phyloP scores from a whole-genome alignment of 2,888 invertebrate genomes.

The Xestia sexstrigata region DNA sequence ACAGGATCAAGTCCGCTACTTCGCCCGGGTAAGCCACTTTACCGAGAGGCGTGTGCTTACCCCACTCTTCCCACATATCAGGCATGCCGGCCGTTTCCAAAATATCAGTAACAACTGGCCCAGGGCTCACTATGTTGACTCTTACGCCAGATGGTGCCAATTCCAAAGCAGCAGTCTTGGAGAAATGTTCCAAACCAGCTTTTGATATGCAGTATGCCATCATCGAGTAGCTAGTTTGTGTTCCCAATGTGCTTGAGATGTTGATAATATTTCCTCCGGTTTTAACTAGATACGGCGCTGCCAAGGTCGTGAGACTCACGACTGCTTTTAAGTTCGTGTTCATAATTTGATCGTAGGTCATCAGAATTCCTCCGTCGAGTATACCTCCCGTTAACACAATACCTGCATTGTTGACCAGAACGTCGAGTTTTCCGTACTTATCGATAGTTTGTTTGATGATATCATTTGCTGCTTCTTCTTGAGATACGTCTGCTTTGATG shows the following conservation, averaged over 20 bases:
- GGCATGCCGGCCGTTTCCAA: conserved; percentile 41
- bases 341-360: conserved; percentile 61
- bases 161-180: conserved; percentile 92
- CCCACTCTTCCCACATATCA: conserved; percentile 29
- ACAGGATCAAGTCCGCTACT: conserved; percentile 44
- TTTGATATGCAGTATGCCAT: conserved; percentile 45
- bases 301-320: conserved; percentile 55
- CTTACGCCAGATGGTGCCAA: conserved; percentile 90
- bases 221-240: neutral
- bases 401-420: conserved; percentile 69
- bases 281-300: conserved; percentile 58
- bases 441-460: conserved; percentile 66
- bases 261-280: conserved; percentile 70
- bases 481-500: conserved; percentile 61
- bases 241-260: conserved; percentile 39
- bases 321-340: conserved; percentile 61
- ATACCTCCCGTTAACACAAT: conserved; percentile 30
- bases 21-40: conserved; percentile 39
- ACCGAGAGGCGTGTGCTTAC: neutral
- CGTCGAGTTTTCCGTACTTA: conserved; percentile 66
- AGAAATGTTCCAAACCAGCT: conserved; percentile 91
- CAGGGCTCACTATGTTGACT: conserved; percentile 93
- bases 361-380: conserved; percentile 44
- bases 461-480: conserved; percentile 53
- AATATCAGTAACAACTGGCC: conserved; percentile 89